Evolutionary conservation across 2,888 invertebrate genomes (phyloP), one percentile per base, ranked within the genome.

Genomic region (Tetragnatha montana): DNA sequence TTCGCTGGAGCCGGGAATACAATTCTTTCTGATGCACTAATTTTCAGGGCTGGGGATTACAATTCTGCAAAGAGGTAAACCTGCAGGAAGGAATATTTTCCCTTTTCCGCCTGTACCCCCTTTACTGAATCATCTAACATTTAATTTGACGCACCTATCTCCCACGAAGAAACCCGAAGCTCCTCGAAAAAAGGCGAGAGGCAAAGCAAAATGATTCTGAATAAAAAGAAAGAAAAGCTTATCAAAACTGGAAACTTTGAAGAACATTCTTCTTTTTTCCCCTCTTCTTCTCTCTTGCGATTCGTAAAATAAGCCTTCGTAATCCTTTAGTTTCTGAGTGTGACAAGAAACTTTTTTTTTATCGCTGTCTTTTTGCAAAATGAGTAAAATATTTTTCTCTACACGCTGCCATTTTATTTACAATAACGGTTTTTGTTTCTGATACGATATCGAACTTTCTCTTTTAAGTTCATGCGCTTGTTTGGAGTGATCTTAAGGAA

Each of bases 71-170:
- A 51, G 51, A 73, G 35, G 51, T 60, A 82, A 82, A 60, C 51
- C 51, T 50, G 14, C 35, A 35, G 4, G 2, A 4, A 35, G 35
- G 35, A 47, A 22, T 73, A 74, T 50, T 81, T 74, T 73, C 10
- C 73, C 74, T 82, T n/a, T 22, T 73, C 35, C 74, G 73, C 35
- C 22, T 51, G 22, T 49, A 80, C 69, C 68, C 71, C 60, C 73
- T 82, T 81, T 49, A 71, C 70, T 71, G 49, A 50, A 47, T 21
- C n/a, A 82, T 82, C 71, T 82, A 82, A 82, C 73, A 82, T 82
- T 82, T 82, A 82, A 82, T 82, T 35, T 50, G 74, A 74, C 22
- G 73, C 60, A 71, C 73, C 71, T 22, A 82, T 73, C 22, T 73
- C 4, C 22, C 17, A 74, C 51, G 51, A 73, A 74, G 73, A 82